Percentiles rank a stretch among this genome's conserved stretches.
Conservation (phyloP, 2,888 invertebrate species). For the Zeuzera pyrina region DNA sequence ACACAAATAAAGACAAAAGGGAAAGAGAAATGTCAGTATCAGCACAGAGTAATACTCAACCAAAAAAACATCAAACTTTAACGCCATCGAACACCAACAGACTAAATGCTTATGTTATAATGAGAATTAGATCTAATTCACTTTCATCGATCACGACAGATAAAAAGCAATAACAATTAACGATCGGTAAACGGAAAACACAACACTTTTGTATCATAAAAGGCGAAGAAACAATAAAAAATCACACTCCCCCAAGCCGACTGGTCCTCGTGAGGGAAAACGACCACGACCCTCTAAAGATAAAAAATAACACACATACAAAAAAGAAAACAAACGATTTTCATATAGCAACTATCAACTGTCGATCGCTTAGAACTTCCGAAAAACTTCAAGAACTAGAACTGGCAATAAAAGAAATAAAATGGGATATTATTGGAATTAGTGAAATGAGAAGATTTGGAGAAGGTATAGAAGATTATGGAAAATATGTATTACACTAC, state of each 20-base stretch:
- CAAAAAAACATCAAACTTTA: conserved; percentile 1
- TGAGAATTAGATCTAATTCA: conserved; percentile 3
- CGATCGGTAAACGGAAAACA: conserved; percentile 4
- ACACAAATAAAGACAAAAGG: conserved; percentile 4
- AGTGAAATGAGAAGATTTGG: conserved; percentile 4
- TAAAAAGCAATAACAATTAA: conserved; percentile 4
- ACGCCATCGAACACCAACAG: neutral
- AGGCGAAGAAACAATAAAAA: neutral
- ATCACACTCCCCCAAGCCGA: neutral
- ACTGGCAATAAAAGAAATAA: conserved; percentile 3
- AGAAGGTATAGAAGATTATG: conserved; percentile 3
- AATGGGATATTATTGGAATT: conserved; percentile 3
- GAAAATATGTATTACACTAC: conserved; percentile 2
- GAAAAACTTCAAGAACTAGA: conserved; percentile 5
- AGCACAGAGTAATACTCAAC: neutral
- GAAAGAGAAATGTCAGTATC: neutral
- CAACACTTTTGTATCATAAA: neutral
- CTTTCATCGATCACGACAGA: neutral
- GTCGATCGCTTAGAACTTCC: conserved; percentile 1
- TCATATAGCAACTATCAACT: neutral
- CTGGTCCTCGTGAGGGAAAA: neutral
- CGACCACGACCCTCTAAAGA: neutral
- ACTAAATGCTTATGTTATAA: conserved; percentile 1
- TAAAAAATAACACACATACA: neutral
- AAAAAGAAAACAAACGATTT: neutral